phyloP scores from a whole-genome alignment of 1,140 invertebrate genomes.

The Drosophila prosaltans region DNA sequence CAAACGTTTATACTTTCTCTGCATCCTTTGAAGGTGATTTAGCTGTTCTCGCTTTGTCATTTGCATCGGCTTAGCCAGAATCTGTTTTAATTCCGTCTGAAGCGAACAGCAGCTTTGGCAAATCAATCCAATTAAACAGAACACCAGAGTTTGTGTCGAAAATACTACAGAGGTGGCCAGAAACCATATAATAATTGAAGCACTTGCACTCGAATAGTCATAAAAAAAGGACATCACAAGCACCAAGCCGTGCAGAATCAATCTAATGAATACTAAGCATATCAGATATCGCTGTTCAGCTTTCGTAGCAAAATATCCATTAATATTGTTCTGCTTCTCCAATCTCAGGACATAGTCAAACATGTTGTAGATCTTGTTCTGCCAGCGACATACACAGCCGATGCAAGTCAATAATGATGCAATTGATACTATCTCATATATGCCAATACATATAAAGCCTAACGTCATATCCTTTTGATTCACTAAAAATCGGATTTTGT shows the following conservation, averaged over 20 bases:
- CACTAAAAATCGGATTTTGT: neutral
- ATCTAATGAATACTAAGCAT: neutral
- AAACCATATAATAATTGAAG: neutral
- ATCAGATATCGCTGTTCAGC: neutral
- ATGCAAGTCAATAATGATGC: slow-evolving; percentile 11
- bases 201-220: neutral
- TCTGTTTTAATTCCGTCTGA: neutral
- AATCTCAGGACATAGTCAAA: slow-evolving; percentile 14
- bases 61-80: neutral
- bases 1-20: neutral
- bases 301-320: neutral
- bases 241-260: neutral
- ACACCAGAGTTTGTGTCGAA: neutral
- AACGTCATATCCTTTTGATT: neutral
- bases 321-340: neutral
- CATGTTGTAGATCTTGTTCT: slow-evolving; percentile 25
- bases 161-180: neutral
- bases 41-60: neutral
- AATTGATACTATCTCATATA: neutral
- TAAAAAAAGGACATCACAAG: neutral
- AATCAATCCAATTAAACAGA: neutral
- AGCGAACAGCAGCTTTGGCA: neutral
- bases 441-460: neutral
- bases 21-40: neutral
- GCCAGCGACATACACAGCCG: slow-evolving; percentile 5